Base-by-base conservation (phyloP, 2,888 invertebrate species). In the Tromatobia lineatoria region DNA sequence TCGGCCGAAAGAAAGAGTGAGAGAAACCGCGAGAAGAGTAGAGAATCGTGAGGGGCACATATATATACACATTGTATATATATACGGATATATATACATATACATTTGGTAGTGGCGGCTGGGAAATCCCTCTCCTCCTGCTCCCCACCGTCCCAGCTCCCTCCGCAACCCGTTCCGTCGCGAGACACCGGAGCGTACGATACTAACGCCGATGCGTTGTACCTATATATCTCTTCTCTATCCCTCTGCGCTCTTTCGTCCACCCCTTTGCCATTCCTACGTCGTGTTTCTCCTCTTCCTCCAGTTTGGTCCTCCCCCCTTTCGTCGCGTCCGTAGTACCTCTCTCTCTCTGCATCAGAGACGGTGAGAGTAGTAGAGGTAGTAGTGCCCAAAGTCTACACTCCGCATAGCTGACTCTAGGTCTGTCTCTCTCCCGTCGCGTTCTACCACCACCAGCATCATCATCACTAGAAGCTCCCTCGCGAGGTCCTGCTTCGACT, bases 111-210 rank as follows among this genome's bases (percentile, higher is more conserved):
- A 34, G 18, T 88, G 85, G 80, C 84, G 82, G 78, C 86, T 85
- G 84, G 82, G 84, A 86, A 87, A 86, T 80, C 87, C 89, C 86
- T 83, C 91, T 94, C 94, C 94, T 93, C 92, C 94, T 90, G 92
- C 80, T 50, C 85, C 71, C 79, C 76, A 38, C 75, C 69, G 73
- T 75, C 20, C 20, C 20, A 18, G 59, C 79, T 74, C 66, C 70
- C 80, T 75, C 54, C 76, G 71, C 85, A 84, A 83, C 81, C 78
- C 83, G 86, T 78, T 85, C 67, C 73, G 61, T 71, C 74, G 61
- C 85, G 78, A 70, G 64, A 64, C 83, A 78, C 83, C 75, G 34
- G 80, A 52, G 73, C 80, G 69, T 69, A 64, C 80, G 76, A 82
- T 80, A 85, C 88, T 87, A 87, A 85, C 67, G 70, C 78, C 81